These are phyloP conservation scores for Crepidodera aurea DNA, from an alignment of 2,888 invertebrate genomes.

Conservation along the genomic window DNA sequence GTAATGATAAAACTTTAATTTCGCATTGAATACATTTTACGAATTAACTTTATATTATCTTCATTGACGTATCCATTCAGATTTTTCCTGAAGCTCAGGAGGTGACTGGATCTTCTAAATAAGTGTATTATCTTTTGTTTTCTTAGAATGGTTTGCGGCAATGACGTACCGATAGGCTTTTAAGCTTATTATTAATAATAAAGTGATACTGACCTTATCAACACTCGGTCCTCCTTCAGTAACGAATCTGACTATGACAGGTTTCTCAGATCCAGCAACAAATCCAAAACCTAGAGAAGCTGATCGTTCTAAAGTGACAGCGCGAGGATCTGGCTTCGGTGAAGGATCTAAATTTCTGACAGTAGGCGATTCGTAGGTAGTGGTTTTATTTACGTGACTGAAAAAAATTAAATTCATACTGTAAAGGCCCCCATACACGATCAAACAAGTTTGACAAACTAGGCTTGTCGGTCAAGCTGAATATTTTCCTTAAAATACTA, in stretches of 20 bases:
- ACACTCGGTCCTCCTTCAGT: constrained; percentile 92
- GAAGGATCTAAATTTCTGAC: constrained; percentile 69
- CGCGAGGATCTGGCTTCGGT: constrained; percentile 77
- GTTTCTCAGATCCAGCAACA: constrained; percentile 93
- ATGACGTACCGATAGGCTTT: too few relatives aligned
- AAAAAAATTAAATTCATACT: too few relatives aligned
- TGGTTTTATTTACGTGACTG: constrained; percentile 87
- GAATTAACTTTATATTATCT: constrained; percentile 1
- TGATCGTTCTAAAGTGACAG: constrained; percentile 78
- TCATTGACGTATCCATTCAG: not conserved
- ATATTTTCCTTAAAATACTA: too few relatives aligned
- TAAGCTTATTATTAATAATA: too few relatives aligned
- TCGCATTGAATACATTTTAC: constrained; percentile 13
- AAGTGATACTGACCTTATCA: constrained; percentile 74
- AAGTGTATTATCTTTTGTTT: too few relatives aligned
- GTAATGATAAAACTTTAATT: constrained; percentile 9
- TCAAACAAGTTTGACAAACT: too few relatives aligned
- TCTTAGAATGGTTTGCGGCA: too few relatives aligned
- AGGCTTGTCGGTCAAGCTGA: too few relatives aligned
- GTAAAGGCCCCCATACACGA: too few relatives aligned
- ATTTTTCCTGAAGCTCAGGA: too few relatives aligned
- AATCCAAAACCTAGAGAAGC: constrained; percentile 90
- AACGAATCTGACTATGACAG: constrained; percentile 89
- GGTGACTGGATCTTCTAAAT: too few relatives aligned
- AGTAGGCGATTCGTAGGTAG: constrained; percentile 87